A percentile compares a stretch with the other conserved stretches of the same genome.
Evolutionary conservation across 1,140 invertebrate genomes (phyloP).

Genomic region (Daktulosphaira vitifoliae): DNA sequence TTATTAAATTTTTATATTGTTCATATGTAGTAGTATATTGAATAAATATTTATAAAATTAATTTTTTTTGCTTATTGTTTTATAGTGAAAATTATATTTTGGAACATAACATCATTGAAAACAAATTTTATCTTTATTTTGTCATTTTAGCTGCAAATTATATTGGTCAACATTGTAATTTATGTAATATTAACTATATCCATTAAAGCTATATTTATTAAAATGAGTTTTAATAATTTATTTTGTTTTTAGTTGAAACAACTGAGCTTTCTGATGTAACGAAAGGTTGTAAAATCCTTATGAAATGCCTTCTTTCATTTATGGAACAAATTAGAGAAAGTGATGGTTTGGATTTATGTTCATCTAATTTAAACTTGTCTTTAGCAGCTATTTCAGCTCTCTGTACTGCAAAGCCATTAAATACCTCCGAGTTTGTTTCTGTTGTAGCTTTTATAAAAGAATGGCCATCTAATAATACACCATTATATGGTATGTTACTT

Average conservation of each 20-base stretch:
- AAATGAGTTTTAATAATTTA: background rate
- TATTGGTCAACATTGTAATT: constrained; percentile 19
- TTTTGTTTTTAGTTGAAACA: constrained; percentile 14
- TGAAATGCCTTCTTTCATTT: constrained; percentile 1
- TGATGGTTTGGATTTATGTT: constrained; percentile 19
- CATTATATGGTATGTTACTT: background rate
- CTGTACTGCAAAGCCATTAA: constrained; percentile 14
- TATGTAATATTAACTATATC: constrained; percentile 5
- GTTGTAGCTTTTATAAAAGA: constrained; percentile 15
- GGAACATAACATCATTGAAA: constrained; percentile 10
- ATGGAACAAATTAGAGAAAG: constrained; percentile 36
- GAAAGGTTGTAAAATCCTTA: constrained; percentile 2
- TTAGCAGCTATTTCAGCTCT: constrained; percentile 16
- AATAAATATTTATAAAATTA: background rate
- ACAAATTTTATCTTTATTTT: constrained; percentile 26
- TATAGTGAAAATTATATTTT: constrained; percentile 1
- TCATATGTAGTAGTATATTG: too few species aligned
- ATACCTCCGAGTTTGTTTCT: constrained; percentile 12
- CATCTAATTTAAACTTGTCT: constrained; percentile 11
- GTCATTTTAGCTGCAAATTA: constrained; percentile 26
- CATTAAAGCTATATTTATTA: too few species aligned
- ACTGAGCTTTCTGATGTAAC: constrained; percentile 3
- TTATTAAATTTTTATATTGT: background rate
- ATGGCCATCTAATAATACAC: constrained; percentile 15
- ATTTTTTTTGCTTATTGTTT: background rate